Evolutionary conservation across 2,113 vertebrate genomes (phyloP), one percentile per base, ranked within the genome.

Genomic region (Malurus cyaneus): DNA sequence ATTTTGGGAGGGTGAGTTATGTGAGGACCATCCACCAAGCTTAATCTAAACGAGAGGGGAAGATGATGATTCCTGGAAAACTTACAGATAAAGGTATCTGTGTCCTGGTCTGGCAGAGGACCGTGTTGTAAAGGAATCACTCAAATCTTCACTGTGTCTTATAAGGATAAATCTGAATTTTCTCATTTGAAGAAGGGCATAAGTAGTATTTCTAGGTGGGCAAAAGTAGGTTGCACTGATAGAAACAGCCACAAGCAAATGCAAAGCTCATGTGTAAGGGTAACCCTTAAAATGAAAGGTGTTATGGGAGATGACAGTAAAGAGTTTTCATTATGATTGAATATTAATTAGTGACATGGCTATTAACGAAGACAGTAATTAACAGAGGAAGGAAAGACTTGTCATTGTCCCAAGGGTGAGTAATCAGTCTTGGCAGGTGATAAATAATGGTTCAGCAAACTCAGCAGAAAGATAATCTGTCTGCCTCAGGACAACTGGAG

Each of bases 401-500:
- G 97, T 98, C 97, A 97, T 97, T 98, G 97, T 98, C 97, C 97
- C 29, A 69, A 93, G 97, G 96, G 95, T 97, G 97, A 98, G 94
- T 98, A 98, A 98, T 98, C 96, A 96, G 94, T 97, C 97, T 98
- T 98, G 98, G 97, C 98, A 98, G 97, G 96, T 98, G 97, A 98
- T 98, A 98, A 98, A 98, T 98, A 98, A 98, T 96, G 97, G 97
- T 97, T 97, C 95, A 95, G 98, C 97, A 97, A 97, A 95, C 97
- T 98, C 98, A 97, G 97, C 97, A 97, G 96, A 98, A 98, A 97
- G 96, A 97, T 98, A 97, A 98, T 98, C 96, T 95, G 36, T 95
- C 76, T 92, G 96, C 96, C 92, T 46, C 53, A 95, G 97, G 96
- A 97, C 91, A 94, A 89, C 96, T 77, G 78, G 77, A 95, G 95